A percentile compares a stretch with the other conserved stretches of the same genome.
Conservation (phyloP, 2,113 vertebrate species). For the Triplophysa dalaica region DNA sequence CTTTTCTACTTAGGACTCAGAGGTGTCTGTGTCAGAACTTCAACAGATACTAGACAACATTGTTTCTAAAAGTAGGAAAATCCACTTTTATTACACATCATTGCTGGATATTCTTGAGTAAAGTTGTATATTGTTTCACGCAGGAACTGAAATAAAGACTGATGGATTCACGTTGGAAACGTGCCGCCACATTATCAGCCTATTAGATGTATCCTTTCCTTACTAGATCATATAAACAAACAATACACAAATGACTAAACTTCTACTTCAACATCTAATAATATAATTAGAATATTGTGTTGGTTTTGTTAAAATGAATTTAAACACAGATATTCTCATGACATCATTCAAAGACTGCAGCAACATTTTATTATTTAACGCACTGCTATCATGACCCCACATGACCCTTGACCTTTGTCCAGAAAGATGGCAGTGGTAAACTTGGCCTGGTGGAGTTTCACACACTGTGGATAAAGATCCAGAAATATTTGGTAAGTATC, state of each 20-base stretch:
- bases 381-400: background rate
- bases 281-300: too few species aligned
- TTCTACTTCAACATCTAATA: too few species aligned
- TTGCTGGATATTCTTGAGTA: background rate
- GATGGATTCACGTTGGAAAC: conserved; percentile 88
- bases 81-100: too few species aligned
- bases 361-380: background rate
- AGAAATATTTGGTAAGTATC: conserved; percentile 64
- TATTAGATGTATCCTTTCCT: conserved; percentile 89
- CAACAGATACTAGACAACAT: conserved; percentile 72
- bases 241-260: background rate
- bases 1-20: conserved; percentile 69
- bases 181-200: conserved; percentile 85
- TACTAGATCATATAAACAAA: background rate
- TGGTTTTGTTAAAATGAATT: too few species aligned
- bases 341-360: background rate
- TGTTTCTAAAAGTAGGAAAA: conserved; percentile 72
- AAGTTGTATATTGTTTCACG: conserved; percentile 17
- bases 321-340: too few species aligned
- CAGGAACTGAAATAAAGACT: conserved; percentile 84
- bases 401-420: conserved; percentile 52
- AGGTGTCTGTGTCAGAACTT: conserved; percentile 74
- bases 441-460: conserved; percentile 71
- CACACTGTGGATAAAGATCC: conserved; percentile 65
- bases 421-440: conserved; percentile 63